Evolutionary conservation across 1,140 invertebrate species (phyloP), one percentile per base, ranked within the genome.

Genomic region (Apolygus lucorum): DNA sequence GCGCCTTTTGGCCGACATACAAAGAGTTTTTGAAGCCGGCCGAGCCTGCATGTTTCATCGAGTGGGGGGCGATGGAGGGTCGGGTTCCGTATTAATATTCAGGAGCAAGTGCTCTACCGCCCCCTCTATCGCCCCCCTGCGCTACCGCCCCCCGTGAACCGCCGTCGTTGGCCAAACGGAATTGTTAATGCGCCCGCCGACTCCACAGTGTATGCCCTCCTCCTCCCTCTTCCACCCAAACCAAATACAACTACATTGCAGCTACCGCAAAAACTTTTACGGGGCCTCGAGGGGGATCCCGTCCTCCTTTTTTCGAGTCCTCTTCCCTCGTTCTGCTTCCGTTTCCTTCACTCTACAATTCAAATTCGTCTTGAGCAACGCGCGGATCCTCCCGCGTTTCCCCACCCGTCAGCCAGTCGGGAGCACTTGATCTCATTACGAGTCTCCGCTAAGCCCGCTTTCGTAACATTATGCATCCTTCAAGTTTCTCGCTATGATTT

Each of bases 181-280:
- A 59, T 59, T 59, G 54, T 59, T 59, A 59, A 59, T 59, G 54
- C 54, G 54, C 8, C 22, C 13, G 8, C 54, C 54, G 54, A 8
- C 22, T 24, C 4, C 54, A 17, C 54, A 4, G 11, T 24, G 8
- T 22, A 8, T 22, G 54, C 22, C 11, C 22, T 59, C 54, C 22
- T 4, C 54, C 54, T 11, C 54, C 22, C 54, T 13, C 54, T 21
- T 24, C 54, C 54, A 22, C 54, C 54, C 22, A 59, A 59, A 59
- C 54, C 54, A 59, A 59, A 59, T 59, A 59, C 54, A 59, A 59
- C 54, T 59, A 59, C 54, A 59, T 59, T 21, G 54, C 54, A 59
- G 54, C 54, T 24, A 59, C 54, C 54, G 54, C 54, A 59, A 59
- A 59, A 59, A 59, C 54, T 59, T 59, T 59, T 59, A 59, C 22